A percentile compares a stretch with the other conserved stretches of the same genome.
These are phyloP conservation scores for Pangasianodon gigas DNA, from an alignment of 2,113 vertebrate genomes.

Conservation along the genomic window DNA sequence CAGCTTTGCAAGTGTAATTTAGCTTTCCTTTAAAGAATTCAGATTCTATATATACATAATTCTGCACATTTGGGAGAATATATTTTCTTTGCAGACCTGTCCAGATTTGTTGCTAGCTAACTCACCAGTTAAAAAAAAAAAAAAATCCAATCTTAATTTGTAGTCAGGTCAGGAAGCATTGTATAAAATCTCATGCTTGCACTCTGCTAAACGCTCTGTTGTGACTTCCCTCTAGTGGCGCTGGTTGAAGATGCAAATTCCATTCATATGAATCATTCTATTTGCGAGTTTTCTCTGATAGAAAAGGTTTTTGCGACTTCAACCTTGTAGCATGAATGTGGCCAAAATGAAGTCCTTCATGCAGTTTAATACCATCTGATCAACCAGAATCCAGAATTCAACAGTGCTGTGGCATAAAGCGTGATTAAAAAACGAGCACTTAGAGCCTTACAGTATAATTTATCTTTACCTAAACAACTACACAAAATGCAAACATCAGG, in stretches of 20 bases:
- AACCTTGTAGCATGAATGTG: neutral
- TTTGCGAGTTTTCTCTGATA: neutral
- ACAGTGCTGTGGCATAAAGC: neutral
- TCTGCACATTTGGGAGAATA: no score
- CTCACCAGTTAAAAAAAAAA: no score
- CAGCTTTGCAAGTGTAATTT: no score
- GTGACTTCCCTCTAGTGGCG: neutral
- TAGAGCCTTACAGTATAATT: neutral
- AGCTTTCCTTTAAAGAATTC: no score
- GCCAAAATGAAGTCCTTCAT: neutral
- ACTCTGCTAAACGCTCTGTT: neutral
- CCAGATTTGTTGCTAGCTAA: no score
- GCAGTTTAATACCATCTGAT: neutral
- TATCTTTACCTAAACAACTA: no score
- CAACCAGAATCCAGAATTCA: neutral
- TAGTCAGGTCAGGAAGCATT: neutral
- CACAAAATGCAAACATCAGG: neutral
- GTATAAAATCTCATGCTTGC: neutral
- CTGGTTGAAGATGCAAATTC: neutral
- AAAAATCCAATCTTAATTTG: no score
- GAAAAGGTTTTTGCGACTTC: neutral
- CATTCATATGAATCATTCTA: neutral
- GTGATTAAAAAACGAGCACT: neutral
- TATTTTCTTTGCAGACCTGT: no score
- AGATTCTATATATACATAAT: no score